Evolutionary conservation across 2,888 invertebrate genomes (phyloP).

Genomic region (Mylabris sibirica): DNA sequence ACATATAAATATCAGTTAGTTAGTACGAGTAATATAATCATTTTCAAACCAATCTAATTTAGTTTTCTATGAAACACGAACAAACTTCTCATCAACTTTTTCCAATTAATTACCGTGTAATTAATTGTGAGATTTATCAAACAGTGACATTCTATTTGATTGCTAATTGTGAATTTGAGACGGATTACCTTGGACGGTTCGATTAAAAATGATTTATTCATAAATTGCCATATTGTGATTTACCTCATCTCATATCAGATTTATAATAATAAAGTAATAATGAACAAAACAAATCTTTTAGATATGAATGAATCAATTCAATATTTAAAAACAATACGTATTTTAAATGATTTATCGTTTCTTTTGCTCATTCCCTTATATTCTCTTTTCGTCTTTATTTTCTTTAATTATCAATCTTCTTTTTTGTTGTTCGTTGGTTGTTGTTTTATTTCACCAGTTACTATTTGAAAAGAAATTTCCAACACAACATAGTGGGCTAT

Average conservation of each 20-base stretch:
- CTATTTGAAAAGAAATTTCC: slow-evolving; percentile 22
- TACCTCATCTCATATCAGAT: background rate
- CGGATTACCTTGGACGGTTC: background rate
- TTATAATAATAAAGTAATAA: too few species aligned
- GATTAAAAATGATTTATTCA: background rate
- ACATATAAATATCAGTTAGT: background rate
- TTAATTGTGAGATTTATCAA: background rate
- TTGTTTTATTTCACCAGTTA: background rate
- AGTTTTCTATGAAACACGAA: background rate
- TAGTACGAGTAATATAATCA: background rate
- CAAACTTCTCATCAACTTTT: background rate
- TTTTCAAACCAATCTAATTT: background rate
- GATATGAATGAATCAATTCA: background rate
- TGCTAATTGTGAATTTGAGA: background rate
- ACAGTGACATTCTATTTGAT: background rate
- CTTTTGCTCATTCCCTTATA: background rate
- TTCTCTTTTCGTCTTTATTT: background rate
- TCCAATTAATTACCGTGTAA: background rate
- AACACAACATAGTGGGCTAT: background rate
- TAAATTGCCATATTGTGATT: background rate
- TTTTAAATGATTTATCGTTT: background rate
- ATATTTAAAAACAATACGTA: background rate
- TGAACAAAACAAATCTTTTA: too few species aligned
- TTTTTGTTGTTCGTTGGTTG: background rate
- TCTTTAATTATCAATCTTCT: background rate